These are phyloP conservation scores for Ovibos moschatus DNA, from an alignment of 2,113 vertebrate genomes.

Conservation along the genomic window DNA sequence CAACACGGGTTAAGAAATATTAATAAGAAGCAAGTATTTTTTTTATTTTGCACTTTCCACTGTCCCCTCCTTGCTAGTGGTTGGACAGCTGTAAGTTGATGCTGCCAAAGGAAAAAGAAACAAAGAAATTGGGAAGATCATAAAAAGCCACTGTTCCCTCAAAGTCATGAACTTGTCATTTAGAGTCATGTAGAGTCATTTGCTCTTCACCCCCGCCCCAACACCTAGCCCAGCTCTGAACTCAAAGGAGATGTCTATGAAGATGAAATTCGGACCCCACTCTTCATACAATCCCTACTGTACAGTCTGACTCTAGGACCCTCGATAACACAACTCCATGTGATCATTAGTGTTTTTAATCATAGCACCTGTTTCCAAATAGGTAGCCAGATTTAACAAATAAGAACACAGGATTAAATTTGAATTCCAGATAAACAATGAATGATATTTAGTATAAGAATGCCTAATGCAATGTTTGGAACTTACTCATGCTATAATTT, in stretches of 20 bases:
- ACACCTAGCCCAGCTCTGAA: background rate
- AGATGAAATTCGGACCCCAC: background rate
- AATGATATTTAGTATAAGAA: background rate
- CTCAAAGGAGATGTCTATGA: background rate
- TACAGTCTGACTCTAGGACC: background rate
- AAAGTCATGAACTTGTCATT: background rate
- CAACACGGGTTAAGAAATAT: background rate
- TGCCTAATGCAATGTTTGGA: background rate
- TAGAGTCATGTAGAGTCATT: background rate
- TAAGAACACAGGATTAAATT: background rate
- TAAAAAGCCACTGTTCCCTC: background rate
- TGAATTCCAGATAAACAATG: background rate
- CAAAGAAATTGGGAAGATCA: background rate
- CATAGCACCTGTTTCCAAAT: background rate
- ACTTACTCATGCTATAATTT: background rate
- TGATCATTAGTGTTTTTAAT: background rate
- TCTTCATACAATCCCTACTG: background rate
- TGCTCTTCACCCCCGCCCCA: fast-evolving
- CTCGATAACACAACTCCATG: background rate
- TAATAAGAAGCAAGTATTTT: background rate
- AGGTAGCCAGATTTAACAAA: background rate
- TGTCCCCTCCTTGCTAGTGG: background rate
- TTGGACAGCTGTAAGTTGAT: background rate
- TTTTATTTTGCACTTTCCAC: background rate
- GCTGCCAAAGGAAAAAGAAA: background rate